Evolutionary conservation across 2,888 invertebrate species (phyloP), one percentile per base, ranked within the genome.

Genomic region (Caenorhabditis sp.): DNA sequence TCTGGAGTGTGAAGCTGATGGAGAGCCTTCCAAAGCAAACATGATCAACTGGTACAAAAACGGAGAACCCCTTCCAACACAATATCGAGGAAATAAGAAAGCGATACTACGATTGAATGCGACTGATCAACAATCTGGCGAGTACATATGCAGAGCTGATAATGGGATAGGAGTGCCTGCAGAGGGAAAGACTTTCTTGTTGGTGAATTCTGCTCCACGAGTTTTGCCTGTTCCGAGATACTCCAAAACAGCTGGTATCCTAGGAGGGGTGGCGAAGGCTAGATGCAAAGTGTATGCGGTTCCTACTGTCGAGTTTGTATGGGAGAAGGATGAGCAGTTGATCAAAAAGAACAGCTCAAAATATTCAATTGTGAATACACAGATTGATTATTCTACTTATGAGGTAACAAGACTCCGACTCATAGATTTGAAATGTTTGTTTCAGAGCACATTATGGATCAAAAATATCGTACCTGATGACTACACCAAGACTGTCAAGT

Each of bases 1-100:
- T 6, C 72, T 91, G 31, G 92, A 92, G 82, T 91, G 91, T 79
- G 90, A 91, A 66, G 91, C 88, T 7, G 91, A 91, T 51, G 91
- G 90, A 26, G 85, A 87, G 12, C 91, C 91, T 1, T 70, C 70
- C 22, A 85, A 70, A 38, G 58, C 82, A 28, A 88, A 90, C 12
- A 92, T 91, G 91, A 88, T 92, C 24, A 80, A 85, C 26, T 91
- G 91, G 91, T 86, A 82, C 70, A 83, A 88, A 68, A 88, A 87
- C 47, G 87, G 86, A 12, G 26, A 77, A 10, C 47, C 44, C 3
- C 5, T 80, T 59, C 68, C 44, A 49, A 51, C 68, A 12, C 38
- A 38, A 19, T 41, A 69, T 31, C 74, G 84, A 35, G 84, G 85
- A 0, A 69, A 85, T n/a, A 83, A 75, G 3, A 75, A 84, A 73